Evolutionary conservation across 2,797 vertebrate species (phyloP).

Genomic region (Nasua narica): DNA sequence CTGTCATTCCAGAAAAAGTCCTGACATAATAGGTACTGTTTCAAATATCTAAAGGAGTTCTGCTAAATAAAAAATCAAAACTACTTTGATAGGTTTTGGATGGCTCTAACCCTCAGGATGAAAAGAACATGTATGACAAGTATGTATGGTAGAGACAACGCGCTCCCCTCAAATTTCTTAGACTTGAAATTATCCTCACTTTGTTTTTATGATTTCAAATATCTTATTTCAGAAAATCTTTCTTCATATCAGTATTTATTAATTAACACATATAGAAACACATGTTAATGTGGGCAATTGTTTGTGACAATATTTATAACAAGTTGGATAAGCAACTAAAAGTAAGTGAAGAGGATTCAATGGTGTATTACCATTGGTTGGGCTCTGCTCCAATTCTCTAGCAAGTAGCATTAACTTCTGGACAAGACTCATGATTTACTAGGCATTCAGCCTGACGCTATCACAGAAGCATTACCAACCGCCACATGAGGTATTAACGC

Average conservation of each 20-base stretch:
- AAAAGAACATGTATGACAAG: neutral
- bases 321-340: neutral
- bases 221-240: constrained; percentile 3
- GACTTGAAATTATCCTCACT: neutral
- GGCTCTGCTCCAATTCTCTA: constrained; percentile 79
- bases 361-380: constrained; percentile 79
- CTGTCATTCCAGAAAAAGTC: neutral
- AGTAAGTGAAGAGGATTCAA: constrained; percentile 32
- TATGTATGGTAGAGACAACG: neutral
- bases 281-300: neutral
- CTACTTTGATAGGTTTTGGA: neutral
- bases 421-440: constrained; percentile 86
- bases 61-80: constrained; percentile 34
- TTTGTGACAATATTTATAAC: constrained; percentile 50
- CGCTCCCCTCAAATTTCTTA: neutral
- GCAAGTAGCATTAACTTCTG: constrained; percentile 86
- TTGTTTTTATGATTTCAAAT: neutral
- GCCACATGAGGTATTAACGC: constrained; percentile 67
- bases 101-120: neutral
- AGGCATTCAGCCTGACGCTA: constrained; percentile 84
- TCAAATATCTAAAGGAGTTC: constrained; percentile 22
- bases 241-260: neutral
- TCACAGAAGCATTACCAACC: constrained; percentile 84
- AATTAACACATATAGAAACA: neutral
- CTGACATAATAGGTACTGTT: neutral